Percentiles rank a stretch among this genome's conserved stretches.
phyloP scores from a whole-genome alignment of 2,797 vertebrate species.

The Cyclura pinguis region DNA sequence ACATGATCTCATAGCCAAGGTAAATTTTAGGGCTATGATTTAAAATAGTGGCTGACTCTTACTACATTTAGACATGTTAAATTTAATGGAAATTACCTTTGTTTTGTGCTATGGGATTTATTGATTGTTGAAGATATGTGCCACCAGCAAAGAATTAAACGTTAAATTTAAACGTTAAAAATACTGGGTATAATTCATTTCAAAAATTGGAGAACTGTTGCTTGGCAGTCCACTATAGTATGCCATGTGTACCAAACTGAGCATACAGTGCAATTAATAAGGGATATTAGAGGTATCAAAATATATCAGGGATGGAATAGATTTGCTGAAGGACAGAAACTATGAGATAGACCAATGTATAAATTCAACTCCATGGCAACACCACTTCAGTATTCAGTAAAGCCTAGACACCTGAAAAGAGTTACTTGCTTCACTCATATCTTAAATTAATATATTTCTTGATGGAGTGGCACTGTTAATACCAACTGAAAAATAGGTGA shows the following conservation, averaged over 20 bases:
- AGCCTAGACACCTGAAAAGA: not conserved
- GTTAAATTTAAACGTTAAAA: not conserved
- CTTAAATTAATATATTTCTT: not conserved
- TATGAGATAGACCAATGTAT: not conserved
- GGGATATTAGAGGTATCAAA: not conserved
- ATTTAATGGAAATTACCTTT: not conserved
- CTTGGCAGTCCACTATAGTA: not conserved
- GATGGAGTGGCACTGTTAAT: not conserved
- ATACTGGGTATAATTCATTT: not conserved
- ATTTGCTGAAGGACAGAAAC: not conserved
- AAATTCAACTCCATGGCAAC: not conserved
- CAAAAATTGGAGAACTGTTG: not conserved
- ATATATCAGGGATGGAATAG: not conserved
- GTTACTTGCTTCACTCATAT: not conserved
- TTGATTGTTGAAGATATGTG: not conserved
- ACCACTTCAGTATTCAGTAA: not conserved
- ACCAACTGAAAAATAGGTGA: not conserved
- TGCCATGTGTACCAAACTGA: not conserved
- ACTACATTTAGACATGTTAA: not conserved
- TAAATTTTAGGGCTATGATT: conserved; percentile 77
- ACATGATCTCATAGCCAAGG: conserved; percentile 94
- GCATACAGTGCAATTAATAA: not conserved
- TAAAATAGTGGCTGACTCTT: conserved; percentile 16
- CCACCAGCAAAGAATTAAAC: not conserved
- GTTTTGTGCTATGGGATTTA: not conserved